Base-by-base conservation (phyloP, 1,140 invertebrate genomes). In the Sitophilus oryzae region DNA sequence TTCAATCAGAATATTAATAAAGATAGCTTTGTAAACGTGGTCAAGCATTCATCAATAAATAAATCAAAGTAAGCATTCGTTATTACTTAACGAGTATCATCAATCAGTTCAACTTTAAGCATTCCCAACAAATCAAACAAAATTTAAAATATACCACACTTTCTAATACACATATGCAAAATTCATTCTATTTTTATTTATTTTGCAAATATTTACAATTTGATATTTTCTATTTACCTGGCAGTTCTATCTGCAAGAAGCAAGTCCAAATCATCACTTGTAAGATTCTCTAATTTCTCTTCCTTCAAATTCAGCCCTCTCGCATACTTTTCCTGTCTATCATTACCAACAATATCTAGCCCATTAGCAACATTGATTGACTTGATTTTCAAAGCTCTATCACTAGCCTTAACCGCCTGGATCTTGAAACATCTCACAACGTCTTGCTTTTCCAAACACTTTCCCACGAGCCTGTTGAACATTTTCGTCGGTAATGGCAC, bases 381-480 rank as follows among this genome's bases (percentile, higher is more conserved):
- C 46, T 82, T 79, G 56, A 79, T 74, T 43, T 79, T 74, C 1
- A 83, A 71, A 0, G 82, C 82, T n/a, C 82, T 71, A 46, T 84
- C 80, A 4, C 78, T 66, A 4, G 83, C 69, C 59, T 80, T 82
- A 0, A 82, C 68, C 0, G 80, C 82, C 64, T 83, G 79, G 5
- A 83, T 71, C 69, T 86, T 85, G 49, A 84, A 74, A 65, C 83
- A 86, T 69, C 80, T 81, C 44, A 82, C 66, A 25, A 82, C 73
- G 58, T 84, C 78, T 53, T 80, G 72, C 23, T 77, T 77, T 23
- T 74, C 69, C 46, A 77, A 75, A 66, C 84, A 86, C 52, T 80
- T 76, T 25, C 73, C 59, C 57, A 55, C 9, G 53, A 52, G 14
- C 40, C 49, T 48, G n/a, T n/a, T n/a, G n/a, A n/a, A n/a, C n/a